These are phyloP conservation scores for Bradypodion ventrale DNA, from an alignment of 2,797 vertebrate genomes.

Conservation along the genomic window DNA sequence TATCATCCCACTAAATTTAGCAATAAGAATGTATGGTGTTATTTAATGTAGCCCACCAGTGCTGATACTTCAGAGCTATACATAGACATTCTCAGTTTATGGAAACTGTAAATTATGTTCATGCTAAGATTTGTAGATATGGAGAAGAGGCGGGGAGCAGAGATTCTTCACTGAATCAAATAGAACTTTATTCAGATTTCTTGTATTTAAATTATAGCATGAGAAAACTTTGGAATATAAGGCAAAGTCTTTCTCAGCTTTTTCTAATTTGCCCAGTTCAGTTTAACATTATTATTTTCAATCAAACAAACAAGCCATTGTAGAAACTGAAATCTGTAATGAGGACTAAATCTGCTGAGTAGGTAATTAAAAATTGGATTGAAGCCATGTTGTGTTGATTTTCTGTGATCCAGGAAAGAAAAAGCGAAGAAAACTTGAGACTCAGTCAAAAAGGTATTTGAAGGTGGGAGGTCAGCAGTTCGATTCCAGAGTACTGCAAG, in stretches of 20 bases:
- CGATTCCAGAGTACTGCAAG: no score
- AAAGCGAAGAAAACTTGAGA: neutral
- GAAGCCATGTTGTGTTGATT: neutral
- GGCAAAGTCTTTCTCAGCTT: neutral
- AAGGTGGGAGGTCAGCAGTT: no score
- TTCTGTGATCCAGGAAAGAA: no score
- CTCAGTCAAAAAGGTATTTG: no score
- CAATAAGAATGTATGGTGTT: neutral
- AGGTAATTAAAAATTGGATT: neutral
- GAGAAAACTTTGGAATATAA: neutral
- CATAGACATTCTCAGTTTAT: slow-evolving; percentile 11
- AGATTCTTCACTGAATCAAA: neutral
- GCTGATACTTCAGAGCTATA: rapidly evolving
- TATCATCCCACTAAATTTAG: neutral
- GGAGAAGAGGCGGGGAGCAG: neutral
- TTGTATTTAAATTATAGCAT: neutral
- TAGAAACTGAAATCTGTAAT: neutral
- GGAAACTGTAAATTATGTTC: neutral
- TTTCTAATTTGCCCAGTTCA: neutral
- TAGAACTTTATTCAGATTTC: neutral
- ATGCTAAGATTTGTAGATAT: neutral
- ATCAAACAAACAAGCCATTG: neutral
- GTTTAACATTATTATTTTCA: neutral
- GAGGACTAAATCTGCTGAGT: neutral
- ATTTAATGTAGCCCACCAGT: rapidly evolving